These are phyloP conservation scores for Andrena chrysosceles DNA, from an alignment of 2,888 invertebrate species.

Conservation along the genomic window DNA sequence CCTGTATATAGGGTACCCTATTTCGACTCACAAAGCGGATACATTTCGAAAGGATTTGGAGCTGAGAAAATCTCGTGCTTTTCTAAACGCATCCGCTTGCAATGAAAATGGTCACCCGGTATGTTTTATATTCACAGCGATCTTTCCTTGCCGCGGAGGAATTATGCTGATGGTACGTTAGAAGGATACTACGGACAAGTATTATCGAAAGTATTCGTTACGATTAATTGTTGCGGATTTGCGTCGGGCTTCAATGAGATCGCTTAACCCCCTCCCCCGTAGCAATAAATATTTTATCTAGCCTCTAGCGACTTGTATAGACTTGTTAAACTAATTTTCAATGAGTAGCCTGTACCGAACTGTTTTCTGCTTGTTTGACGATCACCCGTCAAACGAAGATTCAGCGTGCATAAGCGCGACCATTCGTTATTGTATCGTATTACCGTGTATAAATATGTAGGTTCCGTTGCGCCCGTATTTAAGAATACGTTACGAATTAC, in stretches of 20 bases:
- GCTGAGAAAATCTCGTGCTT: neutral
- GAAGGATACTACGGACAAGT: conserved; percentile 42
- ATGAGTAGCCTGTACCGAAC: conserved; percentile 13
- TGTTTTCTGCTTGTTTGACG: conserved; percentile 36
- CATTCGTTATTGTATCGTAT: conserved; percentile 33
- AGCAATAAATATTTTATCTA: conserved; percentile 51
- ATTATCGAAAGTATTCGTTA: conserved; percentile 56
- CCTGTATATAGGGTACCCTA: neutral
- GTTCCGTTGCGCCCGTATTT: conserved; percentile 35
- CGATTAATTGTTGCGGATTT: conserved; percentile 24
- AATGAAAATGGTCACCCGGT: neutral
- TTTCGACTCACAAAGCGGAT: neutral
- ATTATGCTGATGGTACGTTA: conserved; percentile 8
- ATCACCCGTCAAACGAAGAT: conserved; percentile 3
- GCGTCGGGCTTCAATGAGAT: conserved; percentile 12
- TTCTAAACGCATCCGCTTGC: neutral
- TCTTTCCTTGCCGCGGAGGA: conserved; percentile 4
- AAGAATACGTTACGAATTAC: conserved; percentile 50
- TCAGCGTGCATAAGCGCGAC: conserved; percentile 20
- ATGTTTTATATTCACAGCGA: conserved; percentile 21
- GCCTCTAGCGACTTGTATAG: conserved; percentile 33
- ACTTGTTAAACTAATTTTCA: conserved; percentile 40
- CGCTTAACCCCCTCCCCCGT: conserved; percentile 34
- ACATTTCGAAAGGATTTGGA: neutral
- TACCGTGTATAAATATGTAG: conserved; percentile 53